Evolutionary conservation across 2,797 vertebrate genomes (phyloP).

Genomic region (Melanotaenia pygmaea): DNA sequence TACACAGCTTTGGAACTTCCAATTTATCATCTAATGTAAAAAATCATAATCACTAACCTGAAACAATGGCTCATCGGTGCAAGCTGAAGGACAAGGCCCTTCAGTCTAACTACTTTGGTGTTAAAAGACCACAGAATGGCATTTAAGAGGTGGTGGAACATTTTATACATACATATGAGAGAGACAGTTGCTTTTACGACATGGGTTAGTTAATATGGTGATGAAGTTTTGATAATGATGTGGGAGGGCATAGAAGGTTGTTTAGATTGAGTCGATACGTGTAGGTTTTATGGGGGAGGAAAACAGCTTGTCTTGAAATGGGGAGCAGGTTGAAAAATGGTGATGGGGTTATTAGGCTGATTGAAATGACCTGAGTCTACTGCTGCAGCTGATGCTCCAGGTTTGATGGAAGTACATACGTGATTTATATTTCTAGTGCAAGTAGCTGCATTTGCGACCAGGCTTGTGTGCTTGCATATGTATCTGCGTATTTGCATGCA

Average conservation of each 20-base stretch:
- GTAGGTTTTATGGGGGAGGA: slow-evolving; percentile 64
- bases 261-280: slow-evolving; percentile 48
- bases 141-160: not conserved
- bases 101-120: slow-evolving; percentile 59
- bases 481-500: slow-evolving; percentile 59
- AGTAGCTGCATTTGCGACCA: slow-evolving; percentile 29
- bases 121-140: slow-evolving; percentile 42
- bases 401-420: slow-evolving; percentile 24
- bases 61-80: slow-evolving; percentile 57
- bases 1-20: slow-evolving; percentile 35
- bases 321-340: slow-evolving; percentile 73
- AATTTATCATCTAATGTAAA: slow-evolving; percentile 65
- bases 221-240: slow-evolving; percentile 60
- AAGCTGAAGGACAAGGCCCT: slow-evolving; percentile 38
- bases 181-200: slow-evolving; percentile 48
- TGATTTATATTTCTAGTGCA: slow-evolving; percentile 11
- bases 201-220: slow-evolving; percentile 65
- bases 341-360: slow-evolving; percentile 74
- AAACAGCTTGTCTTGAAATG: slow-evolving; percentile 60
- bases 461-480: slow-evolving; percentile 13
- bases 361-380: slow-evolving; percentile 77
- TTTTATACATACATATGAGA: not conserved
- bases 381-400: slow-evolving; percentile 70
- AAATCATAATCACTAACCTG: slow-evolving; percentile 58
- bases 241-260: slow-evolving; percentile 38